phyloP scores from a whole-genome alignment of 2,888 invertebrate species.

The Callyntrura sp. region DNA sequence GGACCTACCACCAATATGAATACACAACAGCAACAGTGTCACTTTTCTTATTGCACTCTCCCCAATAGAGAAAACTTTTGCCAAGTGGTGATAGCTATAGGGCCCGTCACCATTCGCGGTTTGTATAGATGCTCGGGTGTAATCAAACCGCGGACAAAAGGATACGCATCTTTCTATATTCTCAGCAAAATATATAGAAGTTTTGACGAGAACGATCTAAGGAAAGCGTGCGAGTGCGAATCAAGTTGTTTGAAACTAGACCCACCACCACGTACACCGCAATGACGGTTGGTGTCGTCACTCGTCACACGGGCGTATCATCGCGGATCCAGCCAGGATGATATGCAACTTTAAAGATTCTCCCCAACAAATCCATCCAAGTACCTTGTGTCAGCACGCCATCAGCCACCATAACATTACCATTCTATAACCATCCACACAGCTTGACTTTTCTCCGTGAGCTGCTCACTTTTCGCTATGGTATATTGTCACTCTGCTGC shows the following conservation, averaged over 20 bases:
- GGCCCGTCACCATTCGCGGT: too few relatives aligned
- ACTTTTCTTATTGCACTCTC: constrained; percentile 37
- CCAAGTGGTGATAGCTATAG: too few relatives aligned
- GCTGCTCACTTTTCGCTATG: neutral
- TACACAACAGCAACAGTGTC: constrained; percentile 1
- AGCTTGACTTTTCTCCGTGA: neutral
- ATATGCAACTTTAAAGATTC: constrained; percentile 52
- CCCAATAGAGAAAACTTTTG: constrained; percentile 34
- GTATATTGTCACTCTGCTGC: neutral
- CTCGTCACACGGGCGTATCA: constrained; percentile 45
- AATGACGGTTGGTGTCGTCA: too few relatives aligned
- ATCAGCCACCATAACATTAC: constrained; percentile 34
- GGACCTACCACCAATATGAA: constrained; percentile 23
- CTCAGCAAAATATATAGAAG: too few relatives aligned
- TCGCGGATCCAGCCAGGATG: constrained; percentile 50
- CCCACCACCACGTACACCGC: too few relatives aligned
- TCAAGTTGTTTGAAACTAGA: too few relatives aligned
- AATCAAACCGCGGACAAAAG: too few relatives aligned
- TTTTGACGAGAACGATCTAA: too few relatives aligned
- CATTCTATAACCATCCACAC: constrained; percentile 28
- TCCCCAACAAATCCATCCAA: constrained; percentile 30
- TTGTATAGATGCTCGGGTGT: too few relatives aligned
- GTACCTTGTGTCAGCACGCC: neutral
- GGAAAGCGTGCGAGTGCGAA: too few relatives aligned
- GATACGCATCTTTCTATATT: too few relatives aligned